These are phyloP conservation scores for Urechis unicinctus DNA, from an alignment of 2,888 invertebrate species.

Conservation along the genomic window DNA sequence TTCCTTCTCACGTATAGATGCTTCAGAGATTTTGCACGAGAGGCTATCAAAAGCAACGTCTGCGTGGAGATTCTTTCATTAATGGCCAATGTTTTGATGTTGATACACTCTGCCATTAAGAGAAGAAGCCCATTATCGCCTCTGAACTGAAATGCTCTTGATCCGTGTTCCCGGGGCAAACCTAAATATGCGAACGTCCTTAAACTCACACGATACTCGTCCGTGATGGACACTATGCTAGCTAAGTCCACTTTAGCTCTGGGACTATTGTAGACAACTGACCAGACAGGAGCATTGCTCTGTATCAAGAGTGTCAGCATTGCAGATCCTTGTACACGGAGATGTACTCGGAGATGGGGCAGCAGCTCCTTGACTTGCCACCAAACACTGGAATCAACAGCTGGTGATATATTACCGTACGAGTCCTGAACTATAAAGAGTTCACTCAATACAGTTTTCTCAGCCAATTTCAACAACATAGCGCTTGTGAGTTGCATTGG, in stretches of 20 bases:
- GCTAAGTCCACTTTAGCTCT: conserved; percentile 57
- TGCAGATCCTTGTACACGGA: conserved; percentile 51
- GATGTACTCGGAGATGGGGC: conserved; percentile 62
- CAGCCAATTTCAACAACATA: conserved; percentile 62
- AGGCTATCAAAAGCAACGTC: conserved; percentile 66
- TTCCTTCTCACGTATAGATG: conserved; percentile 65
- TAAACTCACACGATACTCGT: conserved; percentile 61
- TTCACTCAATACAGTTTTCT: conserved; percentile 54
- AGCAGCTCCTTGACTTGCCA: conserved; percentile 57
- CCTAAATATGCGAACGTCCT: conserved; percentile 64
- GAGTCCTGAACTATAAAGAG: conserved; percentile 69
- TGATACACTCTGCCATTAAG: conserved; percentile 63
- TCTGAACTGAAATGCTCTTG: conserved; percentile 64
- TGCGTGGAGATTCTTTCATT: conserved; percentile 72
- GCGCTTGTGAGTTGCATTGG: conserved; percentile 68
- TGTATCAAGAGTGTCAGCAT: conserved; percentile 60
- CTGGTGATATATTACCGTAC: conserved; percentile 26
- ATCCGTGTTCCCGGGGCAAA: conserved; percentile 62
- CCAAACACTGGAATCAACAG: conserved; percentile 52
- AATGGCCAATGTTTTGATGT: conserved; percentile 63
- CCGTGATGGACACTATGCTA: conserved; percentile 57
- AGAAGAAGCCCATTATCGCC: conserved; percentile 65
- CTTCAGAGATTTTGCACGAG: conserved; percentile 60
- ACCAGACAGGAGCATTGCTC: conserved; percentile 63
- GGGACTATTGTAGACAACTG: conserved; percentile 62